phyloP scores from a whole-genome alignment of 2,113 vertebrate species.

The Aplodontia rufa region DNA sequence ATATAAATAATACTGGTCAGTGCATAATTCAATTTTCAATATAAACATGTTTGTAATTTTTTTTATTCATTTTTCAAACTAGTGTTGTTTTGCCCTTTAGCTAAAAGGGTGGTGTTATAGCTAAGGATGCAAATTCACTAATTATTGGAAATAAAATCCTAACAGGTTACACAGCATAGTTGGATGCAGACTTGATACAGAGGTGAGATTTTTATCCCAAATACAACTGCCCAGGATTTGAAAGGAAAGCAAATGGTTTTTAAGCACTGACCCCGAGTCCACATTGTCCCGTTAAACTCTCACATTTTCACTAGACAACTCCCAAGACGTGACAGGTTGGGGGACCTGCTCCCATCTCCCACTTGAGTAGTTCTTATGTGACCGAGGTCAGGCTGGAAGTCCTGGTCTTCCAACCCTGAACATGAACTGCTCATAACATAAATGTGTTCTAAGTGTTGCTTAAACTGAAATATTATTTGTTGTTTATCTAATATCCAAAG shows the following conservation, averaged over 20 bases:
- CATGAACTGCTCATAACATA: not conserved
- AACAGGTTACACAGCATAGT: not conserved
- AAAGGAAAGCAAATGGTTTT: not conserved
- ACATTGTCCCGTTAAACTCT: not conserved
- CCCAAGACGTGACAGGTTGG: too few relatives aligned
- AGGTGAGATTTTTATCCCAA: not conserved
- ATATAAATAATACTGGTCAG: not conserved
- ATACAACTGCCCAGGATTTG: not conserved
- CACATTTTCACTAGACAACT: not conserved
- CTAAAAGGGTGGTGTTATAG: not conserved
- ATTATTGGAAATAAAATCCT: not conserved
- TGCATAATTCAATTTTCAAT: not conserved
- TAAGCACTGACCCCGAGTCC: too few relatives aligned
- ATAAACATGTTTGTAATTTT: not conserved
- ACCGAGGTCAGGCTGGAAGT: not conserved
- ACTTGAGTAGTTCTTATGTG: accelerated
- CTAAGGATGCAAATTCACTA: not conserved
- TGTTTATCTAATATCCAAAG: not conserved
- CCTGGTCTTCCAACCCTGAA: not conserved
- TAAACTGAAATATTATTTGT: not conserved
- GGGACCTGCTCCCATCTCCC: not conserved
- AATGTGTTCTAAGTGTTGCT: not conserved
- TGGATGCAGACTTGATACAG: not conserved
- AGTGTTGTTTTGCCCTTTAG: not conserved
- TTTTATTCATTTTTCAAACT: not conserved